A percentile compares a stretch with the other conserved stretches of the same genome.
Evolutionary conservation across 2,888 invertebrate genomes (phyloP).

Genomic region (Merodon equestris): DNA sequence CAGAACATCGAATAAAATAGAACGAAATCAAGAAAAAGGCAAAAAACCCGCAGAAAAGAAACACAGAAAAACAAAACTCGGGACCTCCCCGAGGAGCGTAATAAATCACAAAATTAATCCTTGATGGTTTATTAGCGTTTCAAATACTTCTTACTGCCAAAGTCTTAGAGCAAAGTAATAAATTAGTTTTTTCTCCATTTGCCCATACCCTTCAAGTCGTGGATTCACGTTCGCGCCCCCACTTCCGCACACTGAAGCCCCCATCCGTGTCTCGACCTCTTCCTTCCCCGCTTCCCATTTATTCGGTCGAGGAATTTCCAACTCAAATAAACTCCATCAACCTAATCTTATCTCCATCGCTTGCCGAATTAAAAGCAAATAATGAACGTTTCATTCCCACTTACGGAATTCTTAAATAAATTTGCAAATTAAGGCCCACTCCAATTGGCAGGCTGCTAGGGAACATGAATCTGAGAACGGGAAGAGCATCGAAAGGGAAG

Average conservation of each 20-base stretch:
- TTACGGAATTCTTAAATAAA: constrained; percentile 62
- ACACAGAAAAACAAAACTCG: constrained; percentile 27
- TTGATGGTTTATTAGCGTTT: constrained; percentile 76
- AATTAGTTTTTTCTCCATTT: constrained; percentile 44
- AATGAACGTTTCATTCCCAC: constrained; percentile 61
- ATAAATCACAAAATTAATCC: constrained; percentile 78
- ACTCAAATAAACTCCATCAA: constrained; percentile 64
- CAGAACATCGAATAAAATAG: too few relatives aligned
- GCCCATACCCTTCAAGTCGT: too few relatives aligned
- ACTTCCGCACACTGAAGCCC: not conserved
- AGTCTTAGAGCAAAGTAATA: constrained; percentile 63
- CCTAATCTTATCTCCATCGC: constrained; percentile 66
- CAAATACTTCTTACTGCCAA: constrained; percentile 66
- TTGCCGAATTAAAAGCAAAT: constrained; percentile 67
- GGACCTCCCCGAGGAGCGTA: constrained; percentile 64
- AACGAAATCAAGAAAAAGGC: not conserved
- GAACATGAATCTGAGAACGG: too few relatives aligned
- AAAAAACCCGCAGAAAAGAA: not conserved
- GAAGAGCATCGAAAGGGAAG: not conserved
- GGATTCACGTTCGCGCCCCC: too few relatives aligned
- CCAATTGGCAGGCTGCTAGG: not conserved
- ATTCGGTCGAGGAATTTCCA: constrained; percentile 21
- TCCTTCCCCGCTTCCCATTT: not conserved
- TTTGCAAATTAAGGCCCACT: constrained; percentile 52
- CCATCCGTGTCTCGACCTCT: constrained; percentile 1